Evolutionary conservation across 2,888 invertebrate species (phyloP), one percentile per base, ranked within the genome.

Genomic region (Nephrocerus scutellatus): DNA sequence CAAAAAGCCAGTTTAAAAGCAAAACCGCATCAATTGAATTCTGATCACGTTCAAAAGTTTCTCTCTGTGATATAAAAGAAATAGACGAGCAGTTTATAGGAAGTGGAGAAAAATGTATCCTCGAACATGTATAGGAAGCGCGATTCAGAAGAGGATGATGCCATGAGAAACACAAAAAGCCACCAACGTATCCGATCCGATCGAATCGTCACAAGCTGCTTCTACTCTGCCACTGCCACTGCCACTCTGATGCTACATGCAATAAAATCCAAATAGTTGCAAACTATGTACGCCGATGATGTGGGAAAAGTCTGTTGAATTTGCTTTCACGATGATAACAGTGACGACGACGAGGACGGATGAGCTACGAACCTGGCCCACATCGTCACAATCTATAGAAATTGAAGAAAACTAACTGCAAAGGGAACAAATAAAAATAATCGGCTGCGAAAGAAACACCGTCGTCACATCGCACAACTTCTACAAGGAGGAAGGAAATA

Each of bases 1-100:
- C 46, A 43, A 43, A 46, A 46, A 44, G 46, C 46, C 36, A 46
- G 46, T 46, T 46, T 44, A 46, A 44, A 46, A 39, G 44, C 44
- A 44, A 46, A 46, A 44, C 46, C 46, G 46, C 46, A 46, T 46
- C 46, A 46, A 46, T 46, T 46, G 46, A 46, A 46, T 46, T 46
- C 46, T 46, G 46, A 46, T 46, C 46, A 46, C 46, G 46, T 46
- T 46, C 44, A 46, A 46, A 46, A 46, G 46, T 46, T 46, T 46
- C 46, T 34, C 46, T 46, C 44, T 43, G 46, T 43, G 43, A 46
- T 46, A n/a, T n/a, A n/a, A n/a, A n/a, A n/a, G n/a, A n/a, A n/a
- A n/a, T n/a, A n/a, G n/a, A n/a, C n/a, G n/a, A n/a, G n/a, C n/a
- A n/a, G n/a, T n/a, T n/a, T n/a, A n/a, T n/a, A n/a, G n/a, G n/a